Base-by-base conservation (phyloP, 2,888 invertebrate genomes). In the Spialia ferax region DNA sequence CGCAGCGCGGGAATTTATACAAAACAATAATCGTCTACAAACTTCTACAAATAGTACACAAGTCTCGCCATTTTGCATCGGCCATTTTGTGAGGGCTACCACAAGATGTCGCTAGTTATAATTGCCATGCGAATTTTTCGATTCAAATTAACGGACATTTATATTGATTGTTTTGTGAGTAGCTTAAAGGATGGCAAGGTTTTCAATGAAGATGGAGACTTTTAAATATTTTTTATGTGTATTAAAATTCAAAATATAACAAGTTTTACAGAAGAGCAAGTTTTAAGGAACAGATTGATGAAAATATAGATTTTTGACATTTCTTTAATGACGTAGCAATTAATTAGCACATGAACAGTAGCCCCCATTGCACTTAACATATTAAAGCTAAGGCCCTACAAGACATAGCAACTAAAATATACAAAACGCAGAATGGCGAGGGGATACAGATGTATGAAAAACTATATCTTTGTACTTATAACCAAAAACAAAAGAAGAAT, bases 21-120 rank as follows among this genome's bases (percentile, higher is more conserved):
- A 91, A 91, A 93, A 90, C 87, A 89, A 90, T 85, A 80, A 82
- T 86, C 77, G 79, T 82, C 92, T 91, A 91, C 89, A 81, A 88
- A 87, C 80, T 80, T 79, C 90, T 91, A 91, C 83, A 75, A 67
- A 75, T 80, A 75, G 78, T 85, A 89, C 88, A 87, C 87, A 86
- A 84, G 75, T 80, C 81, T 80, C 80, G 81, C 83, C 86, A 82
- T 81, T 78, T 82, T 83, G 84, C 88, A 80, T 80, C 77, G 81
- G 85, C 83, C 84, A 82, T 85, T 84, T 59, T 85, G 86, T 88
- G 35, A 64, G 64, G 35, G 64, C 64, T 64, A 64, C 64, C 63
- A 23, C 26, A 48, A 61, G 20, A 29, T 60, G 42, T 42, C 59
- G 23, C 59, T 59, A 42, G 23, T 59, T 22, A 5, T 8, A 59